Percentiles rank a stretch among this genome's conserved stretches.
phyloP scores from a whole-genome alignment of 2,797 vertebrate species.

The Telmatherina bonti region DNA sequence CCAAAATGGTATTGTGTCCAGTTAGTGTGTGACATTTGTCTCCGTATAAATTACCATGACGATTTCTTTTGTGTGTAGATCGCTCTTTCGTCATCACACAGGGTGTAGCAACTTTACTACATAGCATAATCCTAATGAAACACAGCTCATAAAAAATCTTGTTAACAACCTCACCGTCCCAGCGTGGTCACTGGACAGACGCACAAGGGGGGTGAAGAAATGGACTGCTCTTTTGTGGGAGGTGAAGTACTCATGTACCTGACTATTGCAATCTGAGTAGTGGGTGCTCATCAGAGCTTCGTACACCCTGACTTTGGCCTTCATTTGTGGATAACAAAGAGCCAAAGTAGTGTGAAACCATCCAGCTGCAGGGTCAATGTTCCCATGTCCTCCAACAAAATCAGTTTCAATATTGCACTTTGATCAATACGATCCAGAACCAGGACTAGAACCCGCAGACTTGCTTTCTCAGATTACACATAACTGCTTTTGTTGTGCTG shows the following conservation, averaged over 20 bases:
- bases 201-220: neutral
- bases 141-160: conserved; percentile 45
- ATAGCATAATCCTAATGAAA: conserved; percentile 40
- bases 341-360: conserved; percentile 20
- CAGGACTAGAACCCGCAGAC: neutral
- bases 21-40: conserved; percentile 62
- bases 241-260: conserved; percentile 52
- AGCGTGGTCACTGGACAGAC: neutral
- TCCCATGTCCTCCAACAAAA: conserved; percentile 1
- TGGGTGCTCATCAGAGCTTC: neutral
- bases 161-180: neutral
- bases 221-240: conserved; percentile 32
- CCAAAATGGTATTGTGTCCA: conserved; percentile 44
- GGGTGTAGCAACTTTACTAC: conserved; percentile 47
- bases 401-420: neutral
- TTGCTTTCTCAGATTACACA: neutral
- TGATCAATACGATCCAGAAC: neutral
- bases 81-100: conserved; percentile 52
- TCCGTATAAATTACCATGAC: conserved; percentile 60
- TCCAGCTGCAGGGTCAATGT: neutral
- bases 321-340: conserved; percentile 11
- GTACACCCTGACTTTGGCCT: conserved; percentile 14
- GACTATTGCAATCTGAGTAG: conserved; percentile 51
- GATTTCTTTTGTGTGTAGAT: conserved; percentile 55
- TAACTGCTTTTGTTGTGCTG: neutral